These are phyloP conservation scores for Thalassophryne amazonica DNA, from an alignment of 2,797 vertebrate species.

Conservation along the genomic window DNA sequence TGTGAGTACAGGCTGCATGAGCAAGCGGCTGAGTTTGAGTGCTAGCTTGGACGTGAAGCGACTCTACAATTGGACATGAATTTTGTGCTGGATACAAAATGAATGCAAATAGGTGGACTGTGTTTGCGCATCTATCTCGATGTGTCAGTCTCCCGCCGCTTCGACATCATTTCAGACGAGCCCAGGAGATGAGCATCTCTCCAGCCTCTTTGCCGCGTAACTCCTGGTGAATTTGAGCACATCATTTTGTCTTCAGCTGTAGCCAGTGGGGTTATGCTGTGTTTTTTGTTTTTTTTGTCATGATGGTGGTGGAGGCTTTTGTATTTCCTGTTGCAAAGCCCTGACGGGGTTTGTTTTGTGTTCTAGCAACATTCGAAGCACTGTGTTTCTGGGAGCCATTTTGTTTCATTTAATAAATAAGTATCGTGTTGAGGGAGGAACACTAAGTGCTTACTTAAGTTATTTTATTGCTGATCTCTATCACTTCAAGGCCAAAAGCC, in stretches of 20 bases:
- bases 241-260: conserved; percentile 38
- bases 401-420: conserved; percentile 63
- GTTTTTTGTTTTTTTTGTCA: conserved; percentile 33
- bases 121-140: conserved; percentile 52
- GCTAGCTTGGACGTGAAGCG: conserved; percentile 68
- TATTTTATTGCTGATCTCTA: conserved; percentile 60
- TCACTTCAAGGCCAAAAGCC: conserved; percentile 36
- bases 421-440: conserved; percentile 50
- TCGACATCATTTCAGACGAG: conserved; percentile 38
- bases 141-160: conserved; percentile 50
- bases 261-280: conserved; percentile 11
- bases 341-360: too few relatives aligned
- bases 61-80: conserved; percentile 67
- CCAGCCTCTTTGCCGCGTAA: conserved; percentile 27
- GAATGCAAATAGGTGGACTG: conserved; percentile 66
- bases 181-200: conserved; percentile 35
- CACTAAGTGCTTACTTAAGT: conserved; percentile 54
- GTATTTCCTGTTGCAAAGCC: too few relatives aligned
- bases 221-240: conserved; percentile 36
- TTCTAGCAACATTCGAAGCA: conserved; percentile 35
- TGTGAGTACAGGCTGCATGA: conserved; percentile 60
- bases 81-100: conserved; percentile 62
- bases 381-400: conserved; percentile 45
- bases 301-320: too few relatives aligned
- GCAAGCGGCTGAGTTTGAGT: conserved; percentile 73